Evolutionary conservation across 2,888 invertebrate genomes (phyloP), one percentile per base, ranked within the genome.

Genomic region (Drosophila imparisetae): DNA sequence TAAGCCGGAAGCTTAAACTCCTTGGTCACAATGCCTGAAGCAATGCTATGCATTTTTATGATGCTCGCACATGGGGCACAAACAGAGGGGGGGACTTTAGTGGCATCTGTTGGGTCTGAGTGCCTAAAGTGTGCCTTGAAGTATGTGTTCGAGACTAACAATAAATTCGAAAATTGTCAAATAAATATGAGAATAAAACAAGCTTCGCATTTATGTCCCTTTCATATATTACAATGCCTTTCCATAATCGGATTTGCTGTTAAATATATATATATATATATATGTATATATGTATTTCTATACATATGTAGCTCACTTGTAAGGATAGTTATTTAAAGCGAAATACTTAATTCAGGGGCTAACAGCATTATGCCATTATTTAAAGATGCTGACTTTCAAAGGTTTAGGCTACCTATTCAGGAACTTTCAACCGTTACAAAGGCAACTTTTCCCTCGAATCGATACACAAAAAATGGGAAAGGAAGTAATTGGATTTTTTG

Each of bases 131-230:
- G 18, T 34, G 49, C 24, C 77, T 48, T 36, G 11, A 45, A 50
- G 64, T 60, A 48, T 78, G 63, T 66, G 66, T 63, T 45, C n/a
- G 27, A 52, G 54, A 66, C 73, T 62, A 21, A 58, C 76, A 78
- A 83, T 83, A 88, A 83, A 88, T 82, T 84, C 75, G 54, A 79
- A 86, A 86, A 77, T 86, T 84, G 84, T 75, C 83, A 88, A 78
- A 85, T 73, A 85, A 78, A 80, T 80, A 75, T 75, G 67, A 57
- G 21, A 61, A 55, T 54, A 63, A 55, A 29, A 34, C 34, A 55
- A 42, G 57, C 53, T 30, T 60, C 63, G 63, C 72, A 72, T 78
- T 79, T 79, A 66, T 72, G 64, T 76, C 42, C 75, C 52, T 63
- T 66, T 62, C 57, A 53, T 52, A 68, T 62, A 61, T 66, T 55